phyloP scores from a whole-genome alignment of 2,113 vertebrate species.

The Tinamus guttatus region DNA sequence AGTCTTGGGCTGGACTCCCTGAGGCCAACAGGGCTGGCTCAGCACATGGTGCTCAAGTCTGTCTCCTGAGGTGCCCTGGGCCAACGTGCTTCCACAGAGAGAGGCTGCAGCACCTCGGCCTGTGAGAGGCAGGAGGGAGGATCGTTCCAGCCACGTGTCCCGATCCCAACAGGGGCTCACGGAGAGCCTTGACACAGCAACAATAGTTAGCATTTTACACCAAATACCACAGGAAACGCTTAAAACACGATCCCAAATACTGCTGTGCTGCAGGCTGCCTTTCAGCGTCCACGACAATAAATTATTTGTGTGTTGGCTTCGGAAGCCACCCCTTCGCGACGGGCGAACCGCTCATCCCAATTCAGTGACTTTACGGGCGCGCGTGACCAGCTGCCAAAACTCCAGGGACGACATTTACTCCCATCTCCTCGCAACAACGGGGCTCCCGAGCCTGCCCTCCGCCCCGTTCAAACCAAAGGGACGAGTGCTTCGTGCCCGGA shows the following conservation, averaged over 20 bases:
- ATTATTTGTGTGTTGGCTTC: background rate
- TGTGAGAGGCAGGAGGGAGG: too few species aligned
- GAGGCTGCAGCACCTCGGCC: background rate
- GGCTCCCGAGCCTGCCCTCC: too few species aligned
- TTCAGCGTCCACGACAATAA: background rate
- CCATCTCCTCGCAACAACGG: too few species aligned
- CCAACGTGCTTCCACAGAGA: background rate
- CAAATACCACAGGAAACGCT: background rate
- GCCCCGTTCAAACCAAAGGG: background rate
- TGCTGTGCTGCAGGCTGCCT: background rate
- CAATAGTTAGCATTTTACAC: too few species aligned
- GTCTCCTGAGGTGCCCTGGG: background rate
- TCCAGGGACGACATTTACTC: too few species aligned
- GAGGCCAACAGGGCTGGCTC: too few species aligned
- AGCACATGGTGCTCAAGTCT: too few species aligned
- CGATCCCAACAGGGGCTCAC: too few species aligned
- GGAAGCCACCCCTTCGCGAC: fast-evolving
- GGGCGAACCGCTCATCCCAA: background rate
- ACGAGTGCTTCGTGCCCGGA: too few species aligned
- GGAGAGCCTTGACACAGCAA: too few species aligned
- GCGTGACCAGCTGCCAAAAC: too few species aligned
- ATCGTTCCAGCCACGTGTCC: too few species aligned
- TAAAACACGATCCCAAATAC: background rate
- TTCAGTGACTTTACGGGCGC: background rate
- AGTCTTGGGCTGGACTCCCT: background rate